Evolutionary conservation across 1,140 invertebrate species (phyloP), one percentile per base, ranked within the genome.

Genomic region (Drosophila mojavensis): DNA sequence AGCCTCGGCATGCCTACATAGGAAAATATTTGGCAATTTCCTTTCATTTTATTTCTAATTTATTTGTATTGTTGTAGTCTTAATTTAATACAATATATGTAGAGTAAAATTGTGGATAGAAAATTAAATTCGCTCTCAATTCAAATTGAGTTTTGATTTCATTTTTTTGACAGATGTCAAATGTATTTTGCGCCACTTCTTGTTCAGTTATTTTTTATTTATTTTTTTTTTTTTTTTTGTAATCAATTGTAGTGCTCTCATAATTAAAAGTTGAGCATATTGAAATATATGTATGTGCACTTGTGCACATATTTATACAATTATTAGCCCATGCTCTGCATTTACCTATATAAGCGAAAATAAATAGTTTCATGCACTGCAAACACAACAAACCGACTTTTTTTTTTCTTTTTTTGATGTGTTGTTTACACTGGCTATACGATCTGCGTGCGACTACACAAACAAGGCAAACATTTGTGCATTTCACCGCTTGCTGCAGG

Each of bases 241-340:
- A n/a, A 30, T 30, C 28, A 24, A 24, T 24, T 33, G 6, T 2
- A 33, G 2, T 33, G 1, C 33, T 33, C 47, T 30, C 45, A 50
- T 62, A 62, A 62, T 62, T 50, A 62, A 62, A 62, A 62, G 17
- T 33, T 17, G 26, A 15, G 36, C 51, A 36, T 36, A 36, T 11
- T 33, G 5, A 15, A 30, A 30, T 30, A 30, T 54, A 36, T 15
- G 13, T 17, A 28, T 15, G 11, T 59, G 2, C 7, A 10, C 6
- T 15, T 59, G 39, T 20, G 41, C 10, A 45, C 43, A 28, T 20
- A 41, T 54, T 33, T 60, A 47, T 30, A 17, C n/a, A 36, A 24
- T 50, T 48, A 47, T 60, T 30, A 47, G 58, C 26, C 15, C n/a
- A 10, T 3, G 5, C 11, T 41, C 10, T 4, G 3, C 17, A 24